Evolutionary conservation across 1,140 invertebrate genomes (phyloP), one percentile per base, ranked within the genome.

Genomic region (Caenorhabditis briggsae): DNA sequence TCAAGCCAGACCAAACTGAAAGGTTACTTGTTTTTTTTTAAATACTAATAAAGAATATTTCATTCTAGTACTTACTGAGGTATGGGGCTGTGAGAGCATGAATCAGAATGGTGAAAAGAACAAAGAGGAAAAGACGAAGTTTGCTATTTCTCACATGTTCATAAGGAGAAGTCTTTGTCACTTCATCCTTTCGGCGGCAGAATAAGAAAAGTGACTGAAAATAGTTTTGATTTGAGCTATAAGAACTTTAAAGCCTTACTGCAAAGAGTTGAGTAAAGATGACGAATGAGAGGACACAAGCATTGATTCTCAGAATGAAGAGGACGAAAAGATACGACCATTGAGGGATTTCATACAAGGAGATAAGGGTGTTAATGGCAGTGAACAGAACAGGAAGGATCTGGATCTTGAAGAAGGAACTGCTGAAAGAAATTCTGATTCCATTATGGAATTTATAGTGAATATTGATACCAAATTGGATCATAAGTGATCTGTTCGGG

Each of bases 1-100:
- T 70, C 61, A 85, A 53, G 1, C 46, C 61, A 43, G 84, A 46
- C 84, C 84, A 85, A 33, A 85, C 84, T 85, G 84, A 74, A 85
- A 55, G 33, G 3, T 33, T 33, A 33, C 3, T 33, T 33, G 33
- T 33, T 33, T 33, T 33, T 33, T 33, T 23, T 50, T 11, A 1
- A 23, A n/a, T 61, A 25, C 1, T 7, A 18, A 58, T n/a, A 18
- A n/a, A 58, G n/a, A 33, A 33, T 33, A 33, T 3, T 33, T 33
- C 3, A 58, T 58, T 53, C 5, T 9, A 41, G 14, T 46, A 85
- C 84, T 33, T 61, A 85, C 84, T 65, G 43, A 85, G 20, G 50
- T 85, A 85, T n/a, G 84, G 84, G 78, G 46, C 84, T 2, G 65
- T 33, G 3, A 85, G 50, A 18, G 46, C 48, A 5, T 85, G 84